phyloP scores from a whole-genome alignment of 64 coral and sea anemone genomes.

The Dendrophyllia cribrosa region DNA sequence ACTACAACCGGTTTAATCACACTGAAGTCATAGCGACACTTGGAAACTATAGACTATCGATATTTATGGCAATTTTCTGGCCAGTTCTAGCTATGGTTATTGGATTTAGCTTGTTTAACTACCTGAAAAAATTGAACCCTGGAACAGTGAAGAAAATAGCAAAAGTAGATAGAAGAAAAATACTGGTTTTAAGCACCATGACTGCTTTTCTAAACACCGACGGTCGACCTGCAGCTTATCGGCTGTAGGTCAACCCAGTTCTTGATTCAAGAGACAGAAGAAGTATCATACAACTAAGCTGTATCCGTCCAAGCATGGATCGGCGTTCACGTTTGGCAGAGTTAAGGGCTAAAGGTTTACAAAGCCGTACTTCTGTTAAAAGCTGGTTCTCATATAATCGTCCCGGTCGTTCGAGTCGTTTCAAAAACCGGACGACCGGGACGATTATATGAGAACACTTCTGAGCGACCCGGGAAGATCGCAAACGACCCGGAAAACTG shows the following conservation, averaged over 20 bases:
- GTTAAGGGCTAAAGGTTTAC: background rate
- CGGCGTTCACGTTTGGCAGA: no score
- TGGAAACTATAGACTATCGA: background rate
- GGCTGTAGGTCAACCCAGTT: no score
- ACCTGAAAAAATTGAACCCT: background rate
- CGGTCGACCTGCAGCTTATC: background rate
- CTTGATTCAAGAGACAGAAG: background rate
- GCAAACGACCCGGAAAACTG: no score
- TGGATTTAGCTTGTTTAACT: background rate
- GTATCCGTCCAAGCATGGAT: no score
- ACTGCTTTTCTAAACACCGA: background rate
- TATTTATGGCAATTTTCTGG: constrained; percentile 15
- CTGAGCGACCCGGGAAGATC: no score
- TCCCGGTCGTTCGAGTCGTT: no score
- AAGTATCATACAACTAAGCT: no score
- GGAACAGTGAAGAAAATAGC: background rate
- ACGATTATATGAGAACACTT: no score
- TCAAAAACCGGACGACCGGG: no score
- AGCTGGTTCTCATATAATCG: no score
- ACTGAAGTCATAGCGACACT: background rate
- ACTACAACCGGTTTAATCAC: background rate
- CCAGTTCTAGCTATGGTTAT: background rate
- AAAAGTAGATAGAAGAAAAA: background rate
- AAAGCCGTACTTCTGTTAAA: no score
- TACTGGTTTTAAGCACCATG: background rate